A percentile compares a stretch with the other conserved stretches of the same genome.
Conservation (phyloP, 2,797 vertebrate genomes). For the Semaprochilodus insignis region DNA sequence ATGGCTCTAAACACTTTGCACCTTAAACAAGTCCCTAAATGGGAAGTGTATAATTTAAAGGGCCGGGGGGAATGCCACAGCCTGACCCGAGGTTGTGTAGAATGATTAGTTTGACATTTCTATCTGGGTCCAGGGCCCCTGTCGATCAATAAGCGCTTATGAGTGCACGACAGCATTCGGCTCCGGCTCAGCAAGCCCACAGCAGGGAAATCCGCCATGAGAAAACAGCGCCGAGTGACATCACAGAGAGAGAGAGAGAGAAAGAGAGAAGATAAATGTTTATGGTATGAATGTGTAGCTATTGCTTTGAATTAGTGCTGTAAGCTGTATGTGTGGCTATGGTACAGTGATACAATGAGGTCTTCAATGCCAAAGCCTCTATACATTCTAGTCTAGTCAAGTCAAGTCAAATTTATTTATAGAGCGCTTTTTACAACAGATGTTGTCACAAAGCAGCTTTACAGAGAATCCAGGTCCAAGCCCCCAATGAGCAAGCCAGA, state of each 20-base stretch:
- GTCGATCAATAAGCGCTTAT: conserved; percentile 67
- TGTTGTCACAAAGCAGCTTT: too few relatives aligned
- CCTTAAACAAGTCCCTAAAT: not conserved
- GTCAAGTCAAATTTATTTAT: too few relatives aligned
- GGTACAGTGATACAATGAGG: not conserved
- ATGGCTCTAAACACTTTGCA: not conserved
- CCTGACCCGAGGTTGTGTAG: conserved; percentile 52
- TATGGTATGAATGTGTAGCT: not conserved
- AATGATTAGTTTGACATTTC: conserved; percentile 66
- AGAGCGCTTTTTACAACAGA: too few relatives aligned
- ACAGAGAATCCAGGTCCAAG: too few relatives aligned
- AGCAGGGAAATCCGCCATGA: not conserved
- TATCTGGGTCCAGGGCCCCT: conserved; percentile 45
- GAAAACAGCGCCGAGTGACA: not conserved
- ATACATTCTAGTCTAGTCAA: too few relatives aligned
- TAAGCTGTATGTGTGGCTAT: not conserved
- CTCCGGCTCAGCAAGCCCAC: conserved; percentile 7
- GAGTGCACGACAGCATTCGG: conserved; percentile 36
- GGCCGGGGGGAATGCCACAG: not conserved
- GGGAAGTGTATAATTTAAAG: not conserved
- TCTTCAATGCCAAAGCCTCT: not conserved
- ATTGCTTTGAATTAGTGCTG: not conserved
- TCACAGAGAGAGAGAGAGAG: not conserved
- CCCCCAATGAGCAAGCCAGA: too few relatives aligned
- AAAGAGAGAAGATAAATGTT: not conserved